Base-by-base conservation (phyloP, 2,888 invertebrate species). In the Zhengitettix transpicula region DNA sequence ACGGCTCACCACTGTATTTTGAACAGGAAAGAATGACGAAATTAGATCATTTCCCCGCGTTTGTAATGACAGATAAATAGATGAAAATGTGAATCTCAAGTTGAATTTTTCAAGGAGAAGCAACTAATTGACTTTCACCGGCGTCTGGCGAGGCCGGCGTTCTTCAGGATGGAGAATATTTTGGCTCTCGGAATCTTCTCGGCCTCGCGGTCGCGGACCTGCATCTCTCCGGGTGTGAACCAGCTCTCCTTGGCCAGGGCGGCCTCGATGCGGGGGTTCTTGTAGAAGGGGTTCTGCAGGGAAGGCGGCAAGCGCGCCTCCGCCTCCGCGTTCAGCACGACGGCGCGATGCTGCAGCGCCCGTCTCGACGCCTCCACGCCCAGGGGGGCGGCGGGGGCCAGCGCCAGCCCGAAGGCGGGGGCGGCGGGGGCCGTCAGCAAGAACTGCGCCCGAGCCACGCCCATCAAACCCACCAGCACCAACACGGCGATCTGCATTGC, bases 141-240 rank as follows among this genome's bases (percentile, higher is more conserved):
- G 44, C 67, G 64, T 42, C 68, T 66, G 10, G 78, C 73, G 65
- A 83, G 82, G 10, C 87, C 87, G 14, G 88, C 87, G 69, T 80
- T 81, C 69, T 83, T 84, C 57, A 89, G 80, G 61, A 89, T 81
- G 67, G 84, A 81, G 67, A 81, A 87, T 61, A 90, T 86, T 69
- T 82, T 83, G 63, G 83, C 81, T 2, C 89, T 77, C 0, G 89
- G 83, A 62, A 90, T 90, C 71, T 85, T 85, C 67, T 89, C 88
- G 0, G 89, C 84, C 68, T 89, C 89, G 12, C 90, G 78, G 68
- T 89, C 81, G 53, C 82, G 78, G 1, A 89, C 89, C 62, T 83
- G 85, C 78, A 83, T 85, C 71, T 89, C 88, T 68, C 87, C 86
- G 65, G 84, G 79, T 0, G 81, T 79, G 65, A 87, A 81, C 85